Percentiles rank a stretch among this genome's conserved stretches.
These are phyloP conservation scores for Podiceps cristatus DNA, from an alignment of 2,113 vertebrate species.

Conservation along the genomic window DNA sequence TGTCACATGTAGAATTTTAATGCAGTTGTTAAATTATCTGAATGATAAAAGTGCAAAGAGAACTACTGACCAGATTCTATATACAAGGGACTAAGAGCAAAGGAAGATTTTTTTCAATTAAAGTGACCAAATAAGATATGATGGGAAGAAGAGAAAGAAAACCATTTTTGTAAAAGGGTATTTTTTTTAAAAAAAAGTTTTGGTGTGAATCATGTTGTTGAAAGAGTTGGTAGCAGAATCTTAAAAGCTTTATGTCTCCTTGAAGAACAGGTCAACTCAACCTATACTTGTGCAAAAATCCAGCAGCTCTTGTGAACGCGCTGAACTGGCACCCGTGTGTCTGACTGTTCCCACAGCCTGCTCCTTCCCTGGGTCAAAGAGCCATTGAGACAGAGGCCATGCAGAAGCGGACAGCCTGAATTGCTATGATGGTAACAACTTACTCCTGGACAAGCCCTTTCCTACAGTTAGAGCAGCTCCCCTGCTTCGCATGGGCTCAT, in stretches of 20 bases:
- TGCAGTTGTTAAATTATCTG: neutral
- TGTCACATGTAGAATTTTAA: neutral
- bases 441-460: neutral
- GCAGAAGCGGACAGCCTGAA: fast-evolving
- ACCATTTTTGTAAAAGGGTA: fast-evolving
- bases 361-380: neutral
- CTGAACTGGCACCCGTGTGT: neutral
- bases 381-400: fast-evolving
- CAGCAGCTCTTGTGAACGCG: neutral
- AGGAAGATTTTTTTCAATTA: neutral
- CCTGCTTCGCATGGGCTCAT: neutral
- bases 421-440: neutral
- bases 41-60: neutral
- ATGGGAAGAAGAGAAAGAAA: neutral
- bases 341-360: neutral
- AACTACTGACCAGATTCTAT: neutral
- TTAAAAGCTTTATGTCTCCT: neutral
- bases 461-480: neutral
- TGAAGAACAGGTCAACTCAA: neutral
- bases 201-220: fast-evolving
- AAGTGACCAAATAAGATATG: neutral
- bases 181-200: neutral
- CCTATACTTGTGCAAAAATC: neutral
- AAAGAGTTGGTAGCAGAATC: neutral
- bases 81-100: neutral